Conservation (phyloP, 1,140 invertebrate species). For the Trachelipus rathkii region DNA sequence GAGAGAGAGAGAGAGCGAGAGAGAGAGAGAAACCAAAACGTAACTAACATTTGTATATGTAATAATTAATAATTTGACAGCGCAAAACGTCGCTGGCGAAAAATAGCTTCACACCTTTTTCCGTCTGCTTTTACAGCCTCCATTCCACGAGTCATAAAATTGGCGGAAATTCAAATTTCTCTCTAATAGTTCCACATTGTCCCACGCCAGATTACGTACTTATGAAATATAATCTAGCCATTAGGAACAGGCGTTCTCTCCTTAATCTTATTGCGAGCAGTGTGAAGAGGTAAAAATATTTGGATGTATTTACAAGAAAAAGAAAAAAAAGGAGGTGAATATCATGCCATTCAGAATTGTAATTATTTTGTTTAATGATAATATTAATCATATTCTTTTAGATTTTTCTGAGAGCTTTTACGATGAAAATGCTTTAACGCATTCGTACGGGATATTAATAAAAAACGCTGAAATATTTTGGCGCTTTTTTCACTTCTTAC, state of each 20-base stretch:
- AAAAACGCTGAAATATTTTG: no score
- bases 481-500: no score
- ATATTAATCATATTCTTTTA: constrained; percentile 3
- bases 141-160: background rate
- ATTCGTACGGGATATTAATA: no score
- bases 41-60: no score
- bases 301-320: background rate
- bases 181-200: constrained; percentile 4
- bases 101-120: background rate
- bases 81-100: background rate
- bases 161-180: background rate
- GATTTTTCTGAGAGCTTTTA: background rate
- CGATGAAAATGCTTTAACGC: no score
- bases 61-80: constrained; percentile 6
- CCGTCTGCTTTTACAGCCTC: constrained; percentile 1
- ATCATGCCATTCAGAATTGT: background rate
- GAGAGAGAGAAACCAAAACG: no score
- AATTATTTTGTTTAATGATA: constrained; percentile 3
- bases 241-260: background rate
- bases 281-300: background rate
- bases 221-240: constrained; percentile 5
- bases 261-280: background rate
- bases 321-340: background rate
- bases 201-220: constrained; percentile 1
- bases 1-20: no score